Base-by-base conservation (phyloP, 2,888 invertebrate genomes). In the Ornithoptera alexandrae region DNA sequence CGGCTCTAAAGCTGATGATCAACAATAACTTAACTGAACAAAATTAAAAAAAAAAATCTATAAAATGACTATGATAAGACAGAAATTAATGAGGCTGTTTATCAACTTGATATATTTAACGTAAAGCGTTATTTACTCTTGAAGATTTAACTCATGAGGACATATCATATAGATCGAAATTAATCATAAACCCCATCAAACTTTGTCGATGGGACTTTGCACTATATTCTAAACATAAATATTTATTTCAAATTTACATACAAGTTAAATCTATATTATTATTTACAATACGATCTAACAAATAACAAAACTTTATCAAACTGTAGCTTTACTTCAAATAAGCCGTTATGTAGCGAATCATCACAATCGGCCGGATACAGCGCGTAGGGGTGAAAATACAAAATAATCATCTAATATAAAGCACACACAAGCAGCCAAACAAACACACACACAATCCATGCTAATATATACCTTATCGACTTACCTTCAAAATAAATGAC, bases 1-100 rank as follows among this genome's bases (percentile, higher is more conserved):
- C 46, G 36, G 42, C 18, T 20, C 80, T 83, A 81, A 82, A 81
- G 82, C 81, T 76, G 74, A 70, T 65, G 63, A 59, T 63, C 7
- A 61, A 65, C 10, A 20, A 58, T 22, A 22, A n/a, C 7, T 18
- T n/a, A n/a, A 53, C n/a, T 53, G 5, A n/a, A n/a, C 6, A 53
- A 53, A 53, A n/a, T 4, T 53, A 53, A 42, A 12, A 46, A 15
- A 46, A 46, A 46, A 39, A 8, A 39, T 10, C 8, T 39, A 39
- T 39, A 39, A 39, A 39, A 39, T 10, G 39, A 39, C 10, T 10
- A 20, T 57, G n/a, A 20, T 3, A 22, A 12, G 18, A 8, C 17
- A 7, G 17, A 30, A 30, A 30, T 57, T 12, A 20, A 20, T 57
- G 18, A n/a, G 20, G 22, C 18, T 57, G 22, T 18, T 56, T 8